Conservation (phyloP, 2,888 invertebrate genomes). For the Erebia palarica region DNA sequence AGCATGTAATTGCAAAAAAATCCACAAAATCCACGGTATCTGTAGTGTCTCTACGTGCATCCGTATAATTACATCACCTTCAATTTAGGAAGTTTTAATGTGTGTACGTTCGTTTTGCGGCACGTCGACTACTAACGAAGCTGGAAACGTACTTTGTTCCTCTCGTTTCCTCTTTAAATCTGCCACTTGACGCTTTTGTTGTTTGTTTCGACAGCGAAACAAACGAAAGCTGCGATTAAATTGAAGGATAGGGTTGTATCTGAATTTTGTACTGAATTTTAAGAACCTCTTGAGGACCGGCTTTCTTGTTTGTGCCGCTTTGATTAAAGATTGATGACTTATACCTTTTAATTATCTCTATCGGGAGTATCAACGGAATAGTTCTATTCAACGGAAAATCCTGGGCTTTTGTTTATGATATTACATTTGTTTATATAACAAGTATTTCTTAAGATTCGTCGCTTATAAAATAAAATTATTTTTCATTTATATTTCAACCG, state of each 20-base stretch:
- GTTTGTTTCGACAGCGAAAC: constrained; percentile 66
- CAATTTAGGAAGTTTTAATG: constrained; percentile 76
- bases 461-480: neutral
- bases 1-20: neutral
- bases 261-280: constrained; percentile 48
- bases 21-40: neutral
- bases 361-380: neutral
- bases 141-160: constrained; percentile 65
- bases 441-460: no score
- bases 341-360: neutral
- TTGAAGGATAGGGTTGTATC: constrained; percentile 45
- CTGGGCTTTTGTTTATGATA: neutral
- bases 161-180: constrained; percentile 62
- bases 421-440: no score
- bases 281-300: constrained; percentile 23
- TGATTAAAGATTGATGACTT: constrained; percentile 36
- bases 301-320: constrained; percentile 42
- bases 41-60: constrained; percentile 20
- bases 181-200: constrained; percentile 67
- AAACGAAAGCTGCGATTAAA: constrained; percentile 66
- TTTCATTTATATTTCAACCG: neutral
- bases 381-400: neutral
- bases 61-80: constrained; percentile 63
- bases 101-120: constrained; percentile 70
- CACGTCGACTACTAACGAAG: constrained; percentile 63